Evolutionary conservation across 1,140 invertebrate species (phyloP).

Genomic region (Anadara kagoshimensis): DNA sequence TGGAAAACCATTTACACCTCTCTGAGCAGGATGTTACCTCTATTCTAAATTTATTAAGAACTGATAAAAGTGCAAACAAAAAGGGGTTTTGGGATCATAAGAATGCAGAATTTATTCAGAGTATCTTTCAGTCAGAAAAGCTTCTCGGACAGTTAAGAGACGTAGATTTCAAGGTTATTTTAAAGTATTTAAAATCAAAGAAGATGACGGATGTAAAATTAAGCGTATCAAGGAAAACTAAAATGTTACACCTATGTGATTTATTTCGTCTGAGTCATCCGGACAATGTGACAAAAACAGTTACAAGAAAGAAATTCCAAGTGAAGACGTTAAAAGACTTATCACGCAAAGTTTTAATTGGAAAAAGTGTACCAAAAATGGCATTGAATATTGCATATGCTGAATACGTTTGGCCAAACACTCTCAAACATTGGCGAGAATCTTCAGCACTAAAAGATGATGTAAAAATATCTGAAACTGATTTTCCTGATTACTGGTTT

Average conservation of each 20-base stretch:
- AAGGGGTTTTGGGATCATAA: not conserved
- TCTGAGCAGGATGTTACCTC: not conserved
- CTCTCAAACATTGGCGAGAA: not conserved
- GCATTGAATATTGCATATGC: conserved; percentile 8
- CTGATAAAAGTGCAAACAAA: not conserved
- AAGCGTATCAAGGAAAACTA: not conserved
- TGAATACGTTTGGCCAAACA: conserved; percentile 9
- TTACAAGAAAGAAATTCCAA: not conserved
- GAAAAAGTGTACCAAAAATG: not conserved
- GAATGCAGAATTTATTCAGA: not conserved
- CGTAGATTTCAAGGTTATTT: not conserved
- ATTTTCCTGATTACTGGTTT: conserved; percentile 2
- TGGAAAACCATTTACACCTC: not conserved
- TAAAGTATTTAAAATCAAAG: conserved; percentile 1
- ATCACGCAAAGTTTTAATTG: not conserved
- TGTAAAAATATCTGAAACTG: not conserved
- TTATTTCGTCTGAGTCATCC: not conserved
- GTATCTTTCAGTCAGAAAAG: not conserved
- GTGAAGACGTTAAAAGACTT: not conserved
- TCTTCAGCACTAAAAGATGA: not conserved
- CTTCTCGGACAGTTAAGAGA: not conserved
- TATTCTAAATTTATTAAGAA: not conserved
- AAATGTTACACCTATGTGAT: not conserved
- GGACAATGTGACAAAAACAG: not conserved
- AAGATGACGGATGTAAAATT: not conserved